Conservation (phyloP, 1,140 invertebrate species). For the Epicauta chinensis region DNA sequence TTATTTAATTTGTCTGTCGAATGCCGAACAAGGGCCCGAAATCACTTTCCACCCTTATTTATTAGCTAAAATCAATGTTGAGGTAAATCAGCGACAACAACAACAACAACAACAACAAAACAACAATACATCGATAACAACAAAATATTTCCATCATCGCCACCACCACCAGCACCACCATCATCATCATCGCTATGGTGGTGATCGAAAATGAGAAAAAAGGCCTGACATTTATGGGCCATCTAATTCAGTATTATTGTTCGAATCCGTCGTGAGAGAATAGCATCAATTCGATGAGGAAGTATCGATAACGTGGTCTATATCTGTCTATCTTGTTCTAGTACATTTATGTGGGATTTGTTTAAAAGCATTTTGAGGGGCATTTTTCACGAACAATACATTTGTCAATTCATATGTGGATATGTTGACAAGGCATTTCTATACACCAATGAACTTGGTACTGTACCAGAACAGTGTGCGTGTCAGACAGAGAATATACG, state of each 20-base stretch:
- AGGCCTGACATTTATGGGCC: constrained; percentile 32
- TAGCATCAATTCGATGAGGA: background rate
- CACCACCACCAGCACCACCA: no score
- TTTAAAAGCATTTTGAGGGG: no score
- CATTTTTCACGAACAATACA: constrained; percentile 21
- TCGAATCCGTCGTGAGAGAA: background rate
- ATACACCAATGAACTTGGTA: constrained; percentile 20
- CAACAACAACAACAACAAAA: background rate
- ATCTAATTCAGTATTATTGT: constrained; percentile 29
- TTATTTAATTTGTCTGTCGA: constrained; percentile 22
- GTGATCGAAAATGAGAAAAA: constrained; percentile 16
- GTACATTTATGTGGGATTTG: no score
- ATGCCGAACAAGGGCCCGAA: constrained; percentile 20
- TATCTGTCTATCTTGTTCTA: no score
- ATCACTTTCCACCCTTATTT: constrained; percentile 14
- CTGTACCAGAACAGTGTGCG: no score
- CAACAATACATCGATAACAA: no score
- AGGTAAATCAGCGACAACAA: constrained; percentile 31
- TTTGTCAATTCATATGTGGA: constrained; percentile 23
- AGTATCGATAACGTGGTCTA: background rate
- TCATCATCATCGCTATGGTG: no score
- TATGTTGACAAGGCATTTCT: constrained; percentile 25
- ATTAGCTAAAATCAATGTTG: constrained; percentile 34
- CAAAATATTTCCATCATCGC: no score
- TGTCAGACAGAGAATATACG: no score